A percentile compares a stretch with the other conserved stretches of the same genome.
Conservation (phyloP, 2,888 invertebrate species). For the Apantesis nais region DNA sequence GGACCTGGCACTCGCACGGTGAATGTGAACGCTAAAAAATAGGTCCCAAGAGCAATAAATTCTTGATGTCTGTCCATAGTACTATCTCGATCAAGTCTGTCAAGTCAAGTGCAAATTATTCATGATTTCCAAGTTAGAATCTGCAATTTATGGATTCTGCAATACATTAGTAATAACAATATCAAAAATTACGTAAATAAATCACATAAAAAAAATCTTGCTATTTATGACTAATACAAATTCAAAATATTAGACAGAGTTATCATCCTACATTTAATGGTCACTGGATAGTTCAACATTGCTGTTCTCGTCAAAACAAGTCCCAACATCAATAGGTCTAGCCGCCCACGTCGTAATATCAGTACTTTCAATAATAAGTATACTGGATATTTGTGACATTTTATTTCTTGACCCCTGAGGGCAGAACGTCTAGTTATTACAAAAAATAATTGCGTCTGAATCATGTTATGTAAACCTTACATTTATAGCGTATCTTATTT, state of each 20-base stretch:
- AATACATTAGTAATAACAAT: no score
- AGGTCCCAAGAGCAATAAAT: no score
- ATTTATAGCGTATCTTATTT: neutral
- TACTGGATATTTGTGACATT: neutral
- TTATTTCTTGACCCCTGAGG: neutral
- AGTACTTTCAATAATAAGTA: neutral
- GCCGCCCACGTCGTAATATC: neutral
- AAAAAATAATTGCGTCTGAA: constrained; percentile 2
- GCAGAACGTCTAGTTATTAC: neutral
- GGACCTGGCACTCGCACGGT: no score
- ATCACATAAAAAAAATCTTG: no score
- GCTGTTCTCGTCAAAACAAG: neutral
- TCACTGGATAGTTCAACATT: neutral
- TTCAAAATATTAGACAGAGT: neutral
- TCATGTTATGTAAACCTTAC: neutral
- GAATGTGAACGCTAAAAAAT: no score
- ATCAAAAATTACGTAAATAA: no score
- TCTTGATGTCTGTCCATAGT: no score
- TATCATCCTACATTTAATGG: neutral
- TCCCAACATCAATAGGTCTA: neutral
- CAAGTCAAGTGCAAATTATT: no score
- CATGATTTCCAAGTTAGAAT: neutral
- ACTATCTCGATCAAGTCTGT: no score
- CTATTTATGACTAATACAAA: no score
- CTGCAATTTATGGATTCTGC: no score